phyloP scores from a whole-genome alignment of 2,113 vertebrate species.

The Colossoma macropomum region DNA sequence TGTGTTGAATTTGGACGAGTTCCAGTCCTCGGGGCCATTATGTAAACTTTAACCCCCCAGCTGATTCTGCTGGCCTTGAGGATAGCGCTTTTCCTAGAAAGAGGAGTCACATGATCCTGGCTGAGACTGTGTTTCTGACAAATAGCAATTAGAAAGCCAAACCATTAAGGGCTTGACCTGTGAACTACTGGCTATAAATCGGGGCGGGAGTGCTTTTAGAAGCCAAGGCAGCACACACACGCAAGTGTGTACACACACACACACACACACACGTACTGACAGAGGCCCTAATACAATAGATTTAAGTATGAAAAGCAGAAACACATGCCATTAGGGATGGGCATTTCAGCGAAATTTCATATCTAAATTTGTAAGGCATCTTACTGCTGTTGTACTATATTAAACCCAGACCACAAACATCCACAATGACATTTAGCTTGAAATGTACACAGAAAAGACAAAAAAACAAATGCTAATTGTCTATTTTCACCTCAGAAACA shows the following conservation, averaged over 20 bases:
- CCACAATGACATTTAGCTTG: no score
- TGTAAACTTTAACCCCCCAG: conserved; percentile 57
- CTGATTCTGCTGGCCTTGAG: conserved; percentile 46
- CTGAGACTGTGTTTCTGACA: conserved; percentile 37
- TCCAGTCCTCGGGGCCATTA: conserved; percentile 47
- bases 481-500: no score
- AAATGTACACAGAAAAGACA: no score
- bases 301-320: no score
- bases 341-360: no score
- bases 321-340: background rate
- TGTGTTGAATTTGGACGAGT: conserved; percentile 40
- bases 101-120: conserved; percentile 27
- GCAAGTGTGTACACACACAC: background rate
- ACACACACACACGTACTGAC: background rate
- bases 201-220: conserved; percentile 28
- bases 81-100: conserved; percentile 61
- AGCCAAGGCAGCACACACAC: background rate
- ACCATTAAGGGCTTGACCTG: conserved; percentile 53
- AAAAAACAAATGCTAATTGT: no score
- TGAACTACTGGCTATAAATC: conserved; percentile 51
- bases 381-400: no score
- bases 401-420: no score
- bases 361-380: no score
- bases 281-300: background rate
- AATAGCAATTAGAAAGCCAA: conserved; percentile 43